phyloP scores from a whole-genome alignment of 2,797 vertebrate species.

The Anguilla pacifica region DNA sequence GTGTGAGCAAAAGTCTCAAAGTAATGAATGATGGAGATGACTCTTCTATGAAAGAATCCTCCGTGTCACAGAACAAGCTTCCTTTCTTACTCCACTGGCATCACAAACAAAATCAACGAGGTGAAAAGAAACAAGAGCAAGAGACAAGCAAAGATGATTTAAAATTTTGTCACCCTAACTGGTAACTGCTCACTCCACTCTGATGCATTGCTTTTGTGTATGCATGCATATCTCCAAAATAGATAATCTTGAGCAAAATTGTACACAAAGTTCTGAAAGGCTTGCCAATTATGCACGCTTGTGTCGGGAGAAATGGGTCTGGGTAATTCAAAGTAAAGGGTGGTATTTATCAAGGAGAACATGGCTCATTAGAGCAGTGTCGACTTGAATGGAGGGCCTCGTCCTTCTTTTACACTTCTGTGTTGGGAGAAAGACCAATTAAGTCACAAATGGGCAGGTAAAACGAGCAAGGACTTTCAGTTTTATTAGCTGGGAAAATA shows the following conservation, averaged over 20 bases:
- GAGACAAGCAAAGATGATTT: background rate
- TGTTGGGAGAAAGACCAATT: background rate
- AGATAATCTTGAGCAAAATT: background rate
- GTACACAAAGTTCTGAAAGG: background rate
- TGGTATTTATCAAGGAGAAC: background rate
- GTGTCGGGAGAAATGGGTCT: background rate
- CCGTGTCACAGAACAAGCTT: background rate
- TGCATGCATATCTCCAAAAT: background rate
- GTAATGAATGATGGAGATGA: background rate
- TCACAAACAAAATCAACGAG: background rate
- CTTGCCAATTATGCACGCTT: background rate
- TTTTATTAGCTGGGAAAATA: background rate
- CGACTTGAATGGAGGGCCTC: background rate
- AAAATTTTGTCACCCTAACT: background rate
- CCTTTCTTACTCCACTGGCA: background rate
- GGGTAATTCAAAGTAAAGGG: conserved; percentile 8
- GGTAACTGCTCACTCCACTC: background rate
- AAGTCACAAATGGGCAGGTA: background rate
- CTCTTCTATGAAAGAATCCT: background rate
- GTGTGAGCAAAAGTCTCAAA: background rate
- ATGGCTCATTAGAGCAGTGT: background rate
- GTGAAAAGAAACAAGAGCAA: background rate
- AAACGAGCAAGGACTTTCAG: background rate
- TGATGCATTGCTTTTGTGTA: background rate
- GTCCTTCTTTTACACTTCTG: background rate